These are phyloP conservation scores for Mesoligia furuncula DNA, from an alignment of 2,888 invertebrate genomes.

Conservation along the genomic window DNA sequence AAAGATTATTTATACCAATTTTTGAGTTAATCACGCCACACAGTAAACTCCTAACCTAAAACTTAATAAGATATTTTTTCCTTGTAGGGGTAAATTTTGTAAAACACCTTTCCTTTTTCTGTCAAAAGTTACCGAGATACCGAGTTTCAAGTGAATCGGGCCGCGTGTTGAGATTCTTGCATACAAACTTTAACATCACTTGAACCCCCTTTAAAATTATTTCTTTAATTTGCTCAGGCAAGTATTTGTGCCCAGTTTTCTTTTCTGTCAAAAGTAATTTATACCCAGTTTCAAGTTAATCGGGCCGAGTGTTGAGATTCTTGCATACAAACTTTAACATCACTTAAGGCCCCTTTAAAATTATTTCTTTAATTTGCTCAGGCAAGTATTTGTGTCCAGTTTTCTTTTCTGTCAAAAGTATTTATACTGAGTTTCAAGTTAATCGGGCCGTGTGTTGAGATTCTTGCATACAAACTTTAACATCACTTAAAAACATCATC, in stretches of 20 bases:
- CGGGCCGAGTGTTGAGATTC: neutral
- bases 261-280: neutral
- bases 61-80: neutral
- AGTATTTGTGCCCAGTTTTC: neutral
- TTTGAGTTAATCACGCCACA: too few species aligned
- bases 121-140: neutral
- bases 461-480: neutral
- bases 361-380: neutral
- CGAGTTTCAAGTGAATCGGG: neutral
- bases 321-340: neutral
- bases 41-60: too few species aligned
- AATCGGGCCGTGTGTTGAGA: neutral
- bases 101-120: neutral
- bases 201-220: neutral
- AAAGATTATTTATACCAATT: neutral
- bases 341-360: neutral
- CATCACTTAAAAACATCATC: neutral
- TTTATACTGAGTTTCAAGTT: neutral
- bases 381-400: neutral
- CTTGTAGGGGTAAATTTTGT: neutral
- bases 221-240: neutral
- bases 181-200: neutral
- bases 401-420: neutral
- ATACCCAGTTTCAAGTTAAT: neutral
- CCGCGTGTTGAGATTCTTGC: neutral